These are phyloP conservation scores for Petrocephalus sullivani DNA, from an alignment of 2,797 vertebrate genomes.

Conservation along the genomic window DNA sequence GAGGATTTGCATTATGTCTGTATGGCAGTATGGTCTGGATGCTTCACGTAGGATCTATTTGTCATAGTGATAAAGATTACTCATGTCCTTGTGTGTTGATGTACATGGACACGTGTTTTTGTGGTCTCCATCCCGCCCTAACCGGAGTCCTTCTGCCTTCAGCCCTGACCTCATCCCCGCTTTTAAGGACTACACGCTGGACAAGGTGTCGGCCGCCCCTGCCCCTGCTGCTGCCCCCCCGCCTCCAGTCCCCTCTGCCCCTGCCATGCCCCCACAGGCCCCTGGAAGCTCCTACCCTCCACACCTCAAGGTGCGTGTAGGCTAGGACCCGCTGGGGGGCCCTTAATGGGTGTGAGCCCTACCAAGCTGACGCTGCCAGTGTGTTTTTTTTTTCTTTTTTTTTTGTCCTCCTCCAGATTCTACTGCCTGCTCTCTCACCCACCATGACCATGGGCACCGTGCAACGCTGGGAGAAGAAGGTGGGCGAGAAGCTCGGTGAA, in stretches of 20 bases:
- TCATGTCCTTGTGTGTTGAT: background rate
- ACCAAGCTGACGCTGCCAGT: background rate
- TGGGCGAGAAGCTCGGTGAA: conserved; percentile 89
- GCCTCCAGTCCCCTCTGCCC: conserved; percentile 32
- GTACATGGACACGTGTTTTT: background rate
- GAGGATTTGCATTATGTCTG: background rate
- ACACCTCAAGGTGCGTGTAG: conserved; percentile 75
- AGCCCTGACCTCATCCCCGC: conserved; percentile 78
- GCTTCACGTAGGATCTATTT: background rate
- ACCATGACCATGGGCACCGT: conserved; percentile 98
- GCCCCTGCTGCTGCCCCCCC: conserved; percentile 52
- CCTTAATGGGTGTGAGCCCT: background rate
- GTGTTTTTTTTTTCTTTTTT: too few relatives aligned
- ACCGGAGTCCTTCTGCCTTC: conserved; percentile 18
- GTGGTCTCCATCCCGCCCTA: background rate
- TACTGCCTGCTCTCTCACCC: conserved; percentile 90
- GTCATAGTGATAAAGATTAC: background rate
- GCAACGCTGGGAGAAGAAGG: conserved; percentile 98
- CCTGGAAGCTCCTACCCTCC: conserved; percentile 85
- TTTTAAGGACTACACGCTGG: conserved; percentile 82
- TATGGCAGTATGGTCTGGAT: background rate
- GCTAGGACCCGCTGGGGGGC: background rate
- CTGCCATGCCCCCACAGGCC: conserved; percentile 53
- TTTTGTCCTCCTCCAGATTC: conserved; percentile 58
- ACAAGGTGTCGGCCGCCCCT: conserved; percentile 60